These are phyloP conservation scores for Noctilio leporinus DNA, from an alignment of 2,113 vertebrate genomes.

Conservation along the genomic window DNA sequence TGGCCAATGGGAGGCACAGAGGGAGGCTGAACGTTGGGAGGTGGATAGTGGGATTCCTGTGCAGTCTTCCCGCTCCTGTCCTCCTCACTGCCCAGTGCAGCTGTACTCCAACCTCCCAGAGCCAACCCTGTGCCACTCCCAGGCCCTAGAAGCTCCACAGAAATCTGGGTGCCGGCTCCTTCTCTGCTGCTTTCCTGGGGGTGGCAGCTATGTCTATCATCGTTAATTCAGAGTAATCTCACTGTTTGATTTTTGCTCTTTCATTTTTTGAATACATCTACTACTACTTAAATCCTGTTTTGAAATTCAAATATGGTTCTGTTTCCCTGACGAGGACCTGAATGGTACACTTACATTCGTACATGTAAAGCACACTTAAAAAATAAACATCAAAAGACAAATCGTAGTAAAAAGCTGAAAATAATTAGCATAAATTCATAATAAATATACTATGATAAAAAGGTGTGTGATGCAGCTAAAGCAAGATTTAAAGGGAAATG, in stretches of 20 bases:
- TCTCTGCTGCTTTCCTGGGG: neutral
- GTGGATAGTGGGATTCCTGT: neutral
- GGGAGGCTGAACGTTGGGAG: neutral
- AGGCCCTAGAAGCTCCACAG: too few relatives aligned
- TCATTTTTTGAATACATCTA: neutral
- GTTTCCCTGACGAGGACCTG: neutral
- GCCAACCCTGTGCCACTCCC: neutral
- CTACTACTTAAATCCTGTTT: neutral
- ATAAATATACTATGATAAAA: neutral
- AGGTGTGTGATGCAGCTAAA: neutral
- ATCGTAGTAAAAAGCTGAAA: neutral
- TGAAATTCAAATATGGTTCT: neutral
- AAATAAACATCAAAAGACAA: neutral
- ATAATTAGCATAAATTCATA: neutral
- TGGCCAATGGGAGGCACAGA: neutral
- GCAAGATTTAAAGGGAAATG: constrained; percentile 6
- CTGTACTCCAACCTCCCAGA: too few relatives aligned
- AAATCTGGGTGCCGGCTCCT: neutral
- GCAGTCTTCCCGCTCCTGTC: neutral
- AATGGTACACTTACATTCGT: neutral
- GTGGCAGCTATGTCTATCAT: too few relatives aligned
- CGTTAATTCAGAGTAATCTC: neutral
- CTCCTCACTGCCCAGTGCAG: too few relatives aligned
- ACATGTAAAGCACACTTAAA: neutral
- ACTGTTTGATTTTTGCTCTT: neutral